Evolutionary conservation across 2,797 vertebrate species (phyloP).

Genomic region (Octomys mimax): DNA sequence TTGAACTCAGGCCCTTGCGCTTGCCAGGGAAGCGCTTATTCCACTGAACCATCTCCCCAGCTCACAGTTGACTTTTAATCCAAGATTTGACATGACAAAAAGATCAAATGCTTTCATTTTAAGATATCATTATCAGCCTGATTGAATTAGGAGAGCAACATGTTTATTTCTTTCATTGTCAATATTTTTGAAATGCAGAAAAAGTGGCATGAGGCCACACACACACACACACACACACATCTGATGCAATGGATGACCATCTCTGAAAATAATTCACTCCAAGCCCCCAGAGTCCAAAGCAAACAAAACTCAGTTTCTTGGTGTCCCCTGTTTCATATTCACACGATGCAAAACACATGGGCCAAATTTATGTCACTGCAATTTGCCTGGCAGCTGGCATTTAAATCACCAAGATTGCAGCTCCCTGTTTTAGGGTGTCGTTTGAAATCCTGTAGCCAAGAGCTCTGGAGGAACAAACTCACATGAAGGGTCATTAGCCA

Average conservation of each 20-base stretch:
- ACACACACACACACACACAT: background rate
- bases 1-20: too few relatives aligned
- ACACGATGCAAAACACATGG: slow-evolving; percentile 46
- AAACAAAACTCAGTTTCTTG: background rate
- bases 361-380: slow-evolving; percentile 70
- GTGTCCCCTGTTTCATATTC: slow-evolving; percentile 72
- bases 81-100: background rate
- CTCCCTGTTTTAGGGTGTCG: slow-evolving; percentile 69
- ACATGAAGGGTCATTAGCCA: slow-evolving; percentile 73
- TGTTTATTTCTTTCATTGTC: slow-evolving; percentile 10
- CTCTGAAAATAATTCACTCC: slow-evolving; percentile 27
- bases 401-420: slow-evolving; percentile 78
- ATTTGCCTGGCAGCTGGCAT: slow-evolving; percentile 80
- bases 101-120: slow-evolving; percentile 40
- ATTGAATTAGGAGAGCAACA: background rate
- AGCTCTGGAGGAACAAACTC: slow-evolving; percentile 78
- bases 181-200: slow-evolving; percentile 34
- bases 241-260: background rate
- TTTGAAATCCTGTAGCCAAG: slow-evolving; percentile 74
- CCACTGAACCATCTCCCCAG: too few relatives aligned
- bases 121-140: background rate
- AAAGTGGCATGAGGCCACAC: background rate
- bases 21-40: too few relatives aligned
- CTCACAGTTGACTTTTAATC: slow-evolving; percentile 51
- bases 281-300: background rate